phyloP scores from a whole-genome alignment of 2,797 vertebrate genomes.

The Manis javanica region DNA sequence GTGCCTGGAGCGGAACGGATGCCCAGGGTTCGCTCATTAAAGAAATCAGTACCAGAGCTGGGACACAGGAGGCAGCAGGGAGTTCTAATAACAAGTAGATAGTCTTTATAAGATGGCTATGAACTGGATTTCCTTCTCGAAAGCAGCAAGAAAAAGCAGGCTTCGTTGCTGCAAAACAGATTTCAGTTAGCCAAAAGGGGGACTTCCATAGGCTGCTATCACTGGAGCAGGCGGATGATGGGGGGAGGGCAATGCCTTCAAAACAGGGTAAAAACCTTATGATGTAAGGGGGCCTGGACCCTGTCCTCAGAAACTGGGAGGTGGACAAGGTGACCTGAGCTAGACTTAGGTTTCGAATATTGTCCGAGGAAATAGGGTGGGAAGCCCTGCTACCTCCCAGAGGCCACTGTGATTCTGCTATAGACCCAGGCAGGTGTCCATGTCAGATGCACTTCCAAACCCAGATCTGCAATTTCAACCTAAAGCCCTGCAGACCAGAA shows the following conservation, averaged over 20 bases:
- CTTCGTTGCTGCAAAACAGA: neutral
- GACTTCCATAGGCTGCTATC: neutral
- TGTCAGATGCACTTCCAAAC: constrained; percentile 45
- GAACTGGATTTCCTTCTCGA: neutral
- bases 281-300: neutral
- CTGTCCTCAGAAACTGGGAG: neutral
- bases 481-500: constrained; percentile 10
- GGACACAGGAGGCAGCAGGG: neutral
- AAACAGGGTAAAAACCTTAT: neutral
- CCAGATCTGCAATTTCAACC: constrained; percentile 47
- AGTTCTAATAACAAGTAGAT: neutral
- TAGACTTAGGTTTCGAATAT: neutral
- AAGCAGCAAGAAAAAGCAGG: neutral
- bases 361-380: neutral
- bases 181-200: neutral
- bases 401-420: neutral
- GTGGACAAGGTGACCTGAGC: neutral
- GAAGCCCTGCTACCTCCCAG: neutral
- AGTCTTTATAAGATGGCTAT: neutral
- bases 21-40: neutral
- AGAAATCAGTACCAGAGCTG: neutral
- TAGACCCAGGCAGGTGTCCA: constrained; percentile 33
- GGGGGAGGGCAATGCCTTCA: neutral
- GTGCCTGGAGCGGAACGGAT: neutral
- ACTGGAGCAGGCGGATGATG: neutral